These are phyloP conservation scores for Podarcis raffonei DNA, from an alignment of 2,113 vertebrate genomes.

Conservation along the genomic window DNA sequence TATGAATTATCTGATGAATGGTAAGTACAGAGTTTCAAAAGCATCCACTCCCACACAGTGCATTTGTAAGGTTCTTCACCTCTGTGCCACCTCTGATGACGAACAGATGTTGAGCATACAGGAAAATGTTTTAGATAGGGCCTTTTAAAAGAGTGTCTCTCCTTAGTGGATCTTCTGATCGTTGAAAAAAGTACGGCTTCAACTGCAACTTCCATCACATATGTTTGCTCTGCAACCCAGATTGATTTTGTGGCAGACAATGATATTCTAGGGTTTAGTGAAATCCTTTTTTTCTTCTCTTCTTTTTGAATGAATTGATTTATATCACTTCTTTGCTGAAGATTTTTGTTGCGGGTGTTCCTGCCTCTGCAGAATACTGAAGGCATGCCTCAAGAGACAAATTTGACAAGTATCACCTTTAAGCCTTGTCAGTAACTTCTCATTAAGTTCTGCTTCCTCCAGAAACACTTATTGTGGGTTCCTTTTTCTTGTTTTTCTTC, in stretches of 20 bases:
- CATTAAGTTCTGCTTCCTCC: background rate
- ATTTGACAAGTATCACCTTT: background rate
- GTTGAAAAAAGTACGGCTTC: slow-evolving; percentile 26
- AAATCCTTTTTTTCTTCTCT: slow-evolving; percentile 42
- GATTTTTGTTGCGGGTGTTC: slow-evolving; percentile 55
- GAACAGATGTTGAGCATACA: slow-evolving; percentile 38
- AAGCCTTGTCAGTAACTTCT: background rate
- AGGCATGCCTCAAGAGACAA: background rate
- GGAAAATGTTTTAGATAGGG: slow-evolving; percentile 55
- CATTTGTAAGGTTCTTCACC: slow-evolving; percentile 38
- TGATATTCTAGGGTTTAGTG: background rate
- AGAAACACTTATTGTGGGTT: background rate
- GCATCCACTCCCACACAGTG: slow-evolving; percentile 50
- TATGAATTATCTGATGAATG: slow-evolving; percentile 53
- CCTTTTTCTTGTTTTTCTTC: background rate
- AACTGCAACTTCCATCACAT: slow-evolving; percentile 36
- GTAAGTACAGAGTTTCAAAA: slow-evolving; percentile 34
- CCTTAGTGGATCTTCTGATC: slow-evolving; percentile 57
- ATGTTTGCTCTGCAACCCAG: slow-evolving; percentile 37
- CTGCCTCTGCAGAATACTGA: background rate
- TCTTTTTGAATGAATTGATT: slow-evolving; percentile 51
- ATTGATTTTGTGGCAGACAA: slow-evolving; percentile 40
- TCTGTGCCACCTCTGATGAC: slow-evolving; percentile 44
- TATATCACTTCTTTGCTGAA: slow-evolving; percentile 65
- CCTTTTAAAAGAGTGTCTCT: slow-evolving; percentile 49